phyloP scores from a whole-genome alignment of 2,797 vertebrate genomes.

The Zenarchopterus dispar region DNA sequence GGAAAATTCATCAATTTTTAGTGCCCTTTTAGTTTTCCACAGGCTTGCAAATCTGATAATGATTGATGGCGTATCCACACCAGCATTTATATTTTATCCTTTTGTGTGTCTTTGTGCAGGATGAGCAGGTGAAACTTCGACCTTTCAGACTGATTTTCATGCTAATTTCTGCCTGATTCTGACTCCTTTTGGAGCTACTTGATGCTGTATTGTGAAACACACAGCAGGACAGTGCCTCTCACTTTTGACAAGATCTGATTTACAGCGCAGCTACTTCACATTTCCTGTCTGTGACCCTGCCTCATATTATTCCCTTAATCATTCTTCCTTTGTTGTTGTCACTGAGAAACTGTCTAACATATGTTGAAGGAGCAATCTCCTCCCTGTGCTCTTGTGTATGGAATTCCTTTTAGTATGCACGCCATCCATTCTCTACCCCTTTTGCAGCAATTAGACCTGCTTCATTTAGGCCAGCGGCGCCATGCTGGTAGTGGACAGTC shows the following conservation, averaged over 20 bases:
- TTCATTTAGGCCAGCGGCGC: conserved; percentile 68
- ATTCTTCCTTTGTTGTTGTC: conserved; percentile 70
- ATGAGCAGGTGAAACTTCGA: conserved; percentile 12
- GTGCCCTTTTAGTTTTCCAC: conserved; percentile 20
- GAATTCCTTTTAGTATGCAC: conserved; percentile 67
- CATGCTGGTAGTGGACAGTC: conserved; percentile 69
- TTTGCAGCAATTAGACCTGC: conserved; percentile 77
- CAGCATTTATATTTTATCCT: conserved; percentile 38
- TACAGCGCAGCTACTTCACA: conserved; percentile 58
- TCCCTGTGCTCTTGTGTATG: conserved; percentile 58
- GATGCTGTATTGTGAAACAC: conserved; percentile 23
- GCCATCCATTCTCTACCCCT: conserved; percentile 52
- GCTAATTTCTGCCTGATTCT: conserved; percentile 12
- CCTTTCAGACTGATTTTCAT: conserved; percentile 16
- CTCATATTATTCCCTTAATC: conserved; percentile 61
- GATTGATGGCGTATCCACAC: conserved; percentile 10
- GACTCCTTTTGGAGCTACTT: conserved; percentile 9
- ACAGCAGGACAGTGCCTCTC: conserved; percentile 34
- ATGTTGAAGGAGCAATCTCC: conserved; percentile 59
- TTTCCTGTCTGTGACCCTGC: conserved; percentile 69
- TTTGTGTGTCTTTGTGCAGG: conserved; percentile 15
- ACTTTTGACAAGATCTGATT: conserved; percentile 64
- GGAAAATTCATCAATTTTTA: conserved; percentile 24
- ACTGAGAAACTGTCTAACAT: conserved; percentile 64
- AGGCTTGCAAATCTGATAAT: conserved; percentile 39